A percentile compares a stretch with the other conserved stretches of the same genome.
These are phyloP conservation scores for Petrolisthes manimaculis DNA, from an alignment of 2,888 invertebrate species.

Conservation along the genomic window DNA sequence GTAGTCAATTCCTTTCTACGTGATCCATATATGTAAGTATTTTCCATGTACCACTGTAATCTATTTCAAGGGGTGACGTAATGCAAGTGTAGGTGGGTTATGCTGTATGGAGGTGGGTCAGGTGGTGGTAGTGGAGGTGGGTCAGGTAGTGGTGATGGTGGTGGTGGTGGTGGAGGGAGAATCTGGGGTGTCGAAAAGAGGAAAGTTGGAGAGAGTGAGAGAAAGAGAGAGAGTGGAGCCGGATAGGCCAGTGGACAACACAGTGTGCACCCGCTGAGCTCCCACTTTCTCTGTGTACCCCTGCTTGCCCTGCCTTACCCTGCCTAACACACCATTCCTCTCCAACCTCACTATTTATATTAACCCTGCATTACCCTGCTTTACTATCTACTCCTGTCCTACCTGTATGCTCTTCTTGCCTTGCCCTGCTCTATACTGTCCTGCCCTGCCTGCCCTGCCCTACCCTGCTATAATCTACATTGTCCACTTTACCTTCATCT, in stretches of 20 bases:
- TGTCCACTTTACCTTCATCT: no score
- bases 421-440: background rate
- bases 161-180: constrained; percentile 2
- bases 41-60: background rate
- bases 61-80: background rate
- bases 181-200: background rate
- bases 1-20: background rate
- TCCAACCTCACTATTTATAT: background rate
- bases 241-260: no score
- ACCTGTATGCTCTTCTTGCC: no score
- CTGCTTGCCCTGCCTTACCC: background rate
- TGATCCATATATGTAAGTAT: background rate
- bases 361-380: no score
- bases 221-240: background rate
- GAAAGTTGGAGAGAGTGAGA: constrained; percentile 17
- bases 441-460: background rate
- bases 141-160: background rate
- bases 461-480: no score
- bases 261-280: no score
- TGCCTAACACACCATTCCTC: background rate
- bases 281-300: no score
- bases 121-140: background rate
- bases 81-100: background rate
- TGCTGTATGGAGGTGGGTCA: background rate
- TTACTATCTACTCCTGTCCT: no score